phyloP scores from a whole-genome alignment of 2,113 vertebrate genomes.

The Myodes glareolus region DNA sequence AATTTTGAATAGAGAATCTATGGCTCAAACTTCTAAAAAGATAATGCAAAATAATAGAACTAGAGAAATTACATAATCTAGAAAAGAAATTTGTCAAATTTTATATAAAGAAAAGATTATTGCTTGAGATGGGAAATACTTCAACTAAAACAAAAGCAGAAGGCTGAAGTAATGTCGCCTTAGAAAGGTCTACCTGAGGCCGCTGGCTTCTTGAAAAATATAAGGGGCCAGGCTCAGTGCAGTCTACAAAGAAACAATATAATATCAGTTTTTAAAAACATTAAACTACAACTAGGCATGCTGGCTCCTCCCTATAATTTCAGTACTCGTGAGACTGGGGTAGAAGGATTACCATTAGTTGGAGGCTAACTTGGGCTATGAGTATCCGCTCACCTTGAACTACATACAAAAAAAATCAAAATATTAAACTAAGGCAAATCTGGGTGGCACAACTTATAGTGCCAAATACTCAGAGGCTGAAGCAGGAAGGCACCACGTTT shows the following conservation, averaged over 20 bases:
- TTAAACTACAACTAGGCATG: neutral
- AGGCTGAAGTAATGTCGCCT: constrained; percentile 40
- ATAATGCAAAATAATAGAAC: constrained; percentile 40
- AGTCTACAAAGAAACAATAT: constrained; percentile 31
- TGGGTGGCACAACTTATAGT: neutral
- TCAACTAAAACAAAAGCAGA: constrained; percentile 32
- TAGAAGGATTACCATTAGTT: neutral
- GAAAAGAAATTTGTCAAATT: constrained; percentile 16
- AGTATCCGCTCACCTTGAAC: neutral
- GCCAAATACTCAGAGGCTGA: neutral
- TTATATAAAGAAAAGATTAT: constrained; percentile 25
- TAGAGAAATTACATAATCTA: constrained; percentile 39
- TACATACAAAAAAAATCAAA: neutral
- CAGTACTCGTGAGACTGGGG: neutral
- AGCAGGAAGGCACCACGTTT: neutral
- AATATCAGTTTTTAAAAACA: constrained; percentile 50
- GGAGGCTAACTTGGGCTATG: neutral
- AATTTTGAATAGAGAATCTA: constrained; percentile 63
- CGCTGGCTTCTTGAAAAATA: constrained; percentile 45
- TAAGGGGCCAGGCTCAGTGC: neutral
- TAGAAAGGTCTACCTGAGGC: neutral
- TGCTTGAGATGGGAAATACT: constrained; percentile 4
- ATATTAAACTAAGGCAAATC: neutral
- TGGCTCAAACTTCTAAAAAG: constrained; percentile 17
- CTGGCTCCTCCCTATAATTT: neutral